Evolutionary conservation across 1,140 invertebrate species (phyloP), one percentile per base, ranked within the genome.

Genomic region (Pogonus chalceus): DNA sequence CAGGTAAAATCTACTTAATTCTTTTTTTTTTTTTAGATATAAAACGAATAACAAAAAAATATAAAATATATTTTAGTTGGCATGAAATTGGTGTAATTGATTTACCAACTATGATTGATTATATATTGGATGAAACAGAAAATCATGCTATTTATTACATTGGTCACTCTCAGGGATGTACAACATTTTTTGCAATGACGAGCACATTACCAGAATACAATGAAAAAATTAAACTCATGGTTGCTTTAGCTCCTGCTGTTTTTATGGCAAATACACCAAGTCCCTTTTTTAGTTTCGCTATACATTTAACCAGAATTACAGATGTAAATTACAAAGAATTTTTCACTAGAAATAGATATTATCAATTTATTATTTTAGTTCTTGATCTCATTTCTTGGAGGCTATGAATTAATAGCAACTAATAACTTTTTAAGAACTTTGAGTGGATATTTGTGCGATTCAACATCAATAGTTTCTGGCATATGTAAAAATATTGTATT

Each of bases 151-250:
- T 86, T 0, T 65, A 71, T 23, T 84, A 81, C 65, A 66, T 85
- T 9, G 83, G 80, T 1, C 80, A 84, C 60, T 70, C 70, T 0
- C 68, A 71, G 63, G 82, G 80, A 20, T 18, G 16, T 16, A 20
- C 50, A 31, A 51, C 20, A 23, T 53, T 50, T 23, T 81, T 78
- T 0, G 69, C 71, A 1, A 63, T 69, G 35, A 70, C 73, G 52
- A 69, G 72, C 23, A 62, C 61, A 12, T 62, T 67, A 23, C 73
- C 76, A 0, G 66, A 77, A 52, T 78, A 77, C 58, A 76, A 77
- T 52, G 54, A 62, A 14, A 76, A 77, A 60, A 67, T 76, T 22
- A 66, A 57, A 31, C 35, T 66, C 12, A 63, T 66, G 50, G 65
- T 76, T 51, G 74, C 74, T 4, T 59, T 82, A 24, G 79, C 72